phyloP scores from a whole-genome alignment of 2,113 vertebrate genomes.

The Crotalus helleri region DNA sequence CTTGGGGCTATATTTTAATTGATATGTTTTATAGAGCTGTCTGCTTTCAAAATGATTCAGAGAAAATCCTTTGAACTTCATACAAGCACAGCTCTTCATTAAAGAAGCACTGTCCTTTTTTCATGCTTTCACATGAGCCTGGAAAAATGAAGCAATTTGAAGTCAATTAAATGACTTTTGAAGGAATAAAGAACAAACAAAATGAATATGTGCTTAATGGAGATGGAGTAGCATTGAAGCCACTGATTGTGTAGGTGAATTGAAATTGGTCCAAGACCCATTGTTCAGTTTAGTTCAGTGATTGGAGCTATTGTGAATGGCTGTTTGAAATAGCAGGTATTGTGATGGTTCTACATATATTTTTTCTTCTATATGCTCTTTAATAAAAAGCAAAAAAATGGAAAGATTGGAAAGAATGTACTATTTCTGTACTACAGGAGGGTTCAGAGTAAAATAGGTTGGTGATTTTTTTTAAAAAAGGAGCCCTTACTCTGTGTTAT shows the following conservation, averaged over 20 bases:
- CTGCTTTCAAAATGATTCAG: background rate
- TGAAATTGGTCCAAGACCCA: background rate
- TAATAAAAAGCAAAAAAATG: background rate
- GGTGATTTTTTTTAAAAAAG: background rate
- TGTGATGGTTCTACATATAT: background rate
- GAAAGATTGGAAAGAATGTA: background rate
- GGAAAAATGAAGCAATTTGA: background rate
- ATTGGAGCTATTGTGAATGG: background rate
- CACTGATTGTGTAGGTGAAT: background rate
- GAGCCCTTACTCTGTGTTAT: background rate
- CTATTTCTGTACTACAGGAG: background rate
- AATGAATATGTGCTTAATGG: background rate
- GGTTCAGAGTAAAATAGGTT: background rate
- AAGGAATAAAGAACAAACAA: background rate
- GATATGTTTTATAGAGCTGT: background rate
- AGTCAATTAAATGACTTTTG: background rate
- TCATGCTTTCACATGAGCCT: background rate
- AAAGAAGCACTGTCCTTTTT: background rate
- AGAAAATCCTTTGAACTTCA: background rate
- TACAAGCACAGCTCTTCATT: background rate
- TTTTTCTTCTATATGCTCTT: background rate
- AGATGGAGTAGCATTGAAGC: background rate
- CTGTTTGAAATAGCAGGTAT: background rate
- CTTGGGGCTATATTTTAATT: background rate
- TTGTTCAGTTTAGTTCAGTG: background rate